Conservation (phyloP, 2,888 invertebrate genomes). For the Tubulanus polymorphus region DNA sequence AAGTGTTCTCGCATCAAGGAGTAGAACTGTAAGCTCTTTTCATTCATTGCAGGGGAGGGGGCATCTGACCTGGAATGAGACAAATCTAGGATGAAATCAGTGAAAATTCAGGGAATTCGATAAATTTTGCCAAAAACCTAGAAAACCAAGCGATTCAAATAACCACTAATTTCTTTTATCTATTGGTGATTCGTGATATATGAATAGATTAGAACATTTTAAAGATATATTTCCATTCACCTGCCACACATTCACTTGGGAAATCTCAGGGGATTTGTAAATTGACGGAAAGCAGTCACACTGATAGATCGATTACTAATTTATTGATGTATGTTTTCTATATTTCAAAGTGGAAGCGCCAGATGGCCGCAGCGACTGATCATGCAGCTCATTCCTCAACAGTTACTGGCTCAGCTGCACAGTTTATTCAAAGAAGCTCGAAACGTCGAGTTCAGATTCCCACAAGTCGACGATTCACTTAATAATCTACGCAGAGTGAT, state of each 20-base stretch:
- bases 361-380: conserved; percentile 89
- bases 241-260: no score
- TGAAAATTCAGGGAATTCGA: no score
- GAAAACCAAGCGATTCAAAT: no score
- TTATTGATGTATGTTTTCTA: neutral
- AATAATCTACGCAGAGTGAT: conserved; percentile 83
- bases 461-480: conserved; percentile 69
- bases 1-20: conserved; percentile 65
- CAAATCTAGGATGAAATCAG: no score
- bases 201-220: no score
- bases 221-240: no score
- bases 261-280: neutral
- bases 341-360: conserved; percentile 71
- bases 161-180: no score
- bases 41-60: no score
- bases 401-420: conserved; percentile 77
- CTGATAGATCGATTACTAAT: neutral
- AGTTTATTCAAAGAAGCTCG: conserved; percentile 72
- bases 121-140: no score
- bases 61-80: no score
- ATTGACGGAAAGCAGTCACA: no score
- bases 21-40: conserved; percentile 70
- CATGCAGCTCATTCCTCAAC: conserved; percentile 93
- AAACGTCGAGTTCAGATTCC: conserved; percentile 78
- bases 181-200: no score